These are phyloP conservation scores for Acanthosoma haemorrhoidale DNA, from an alignment of 2,888 invertebrate genomes.

Conservation along the genomic window DNA sequence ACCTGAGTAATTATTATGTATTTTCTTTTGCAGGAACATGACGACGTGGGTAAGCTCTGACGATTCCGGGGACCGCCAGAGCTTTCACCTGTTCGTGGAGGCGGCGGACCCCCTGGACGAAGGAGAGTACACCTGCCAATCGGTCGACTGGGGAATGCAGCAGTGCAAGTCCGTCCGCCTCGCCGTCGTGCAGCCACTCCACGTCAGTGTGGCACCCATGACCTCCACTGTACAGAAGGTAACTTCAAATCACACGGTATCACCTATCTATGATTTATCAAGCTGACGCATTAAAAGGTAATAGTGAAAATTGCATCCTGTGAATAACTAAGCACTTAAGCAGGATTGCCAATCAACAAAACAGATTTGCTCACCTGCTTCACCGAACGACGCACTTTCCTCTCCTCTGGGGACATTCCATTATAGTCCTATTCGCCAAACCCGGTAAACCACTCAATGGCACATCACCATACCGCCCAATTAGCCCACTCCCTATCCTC, in stretches of 20 bases:
- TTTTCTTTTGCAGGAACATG: slow-evolving; percentile 54
- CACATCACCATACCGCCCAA: too few relatives aligned
- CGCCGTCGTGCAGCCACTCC: slow-evolving; percentile 58
- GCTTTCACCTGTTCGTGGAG: slow-evolving; percentile 65
- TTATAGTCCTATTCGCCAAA: too few relatives aligned
- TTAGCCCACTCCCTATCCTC: too few relatives aligned
- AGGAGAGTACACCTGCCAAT: slow-evolving; percentile 77
- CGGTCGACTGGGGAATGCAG: slow-evolving; percentile 61
- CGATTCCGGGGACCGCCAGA: slow-evolving; percentile 55
- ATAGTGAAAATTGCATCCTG: not conserved
- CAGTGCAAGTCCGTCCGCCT: slow-evolving; percentile 61
- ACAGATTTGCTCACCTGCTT: not conserved
- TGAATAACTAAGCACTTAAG: not conserved
- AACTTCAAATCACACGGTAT: too few relatives aligned
- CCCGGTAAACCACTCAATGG: too few relatives aligned
- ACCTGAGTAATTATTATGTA: too few relatives aligned
- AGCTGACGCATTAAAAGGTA: too few relatives aligned
- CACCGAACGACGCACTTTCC: too few relatives aligned
- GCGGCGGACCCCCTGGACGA: slow-evolving; percentile 64
- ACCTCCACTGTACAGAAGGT: slow-evolving; percentile 67
- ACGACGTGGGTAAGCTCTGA: slow-evolving; percentile 57
- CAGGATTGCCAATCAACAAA: not conserved
- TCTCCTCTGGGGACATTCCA: too few relatives aligned
- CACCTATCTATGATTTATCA: too few relatives aligned
- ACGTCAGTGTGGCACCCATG: slow-evolving; percentile 63